Evolutionary conservation across 1,140 invertebrate species (phyloP).

Genomic region (Cataglyphis hispanica): DNA sequence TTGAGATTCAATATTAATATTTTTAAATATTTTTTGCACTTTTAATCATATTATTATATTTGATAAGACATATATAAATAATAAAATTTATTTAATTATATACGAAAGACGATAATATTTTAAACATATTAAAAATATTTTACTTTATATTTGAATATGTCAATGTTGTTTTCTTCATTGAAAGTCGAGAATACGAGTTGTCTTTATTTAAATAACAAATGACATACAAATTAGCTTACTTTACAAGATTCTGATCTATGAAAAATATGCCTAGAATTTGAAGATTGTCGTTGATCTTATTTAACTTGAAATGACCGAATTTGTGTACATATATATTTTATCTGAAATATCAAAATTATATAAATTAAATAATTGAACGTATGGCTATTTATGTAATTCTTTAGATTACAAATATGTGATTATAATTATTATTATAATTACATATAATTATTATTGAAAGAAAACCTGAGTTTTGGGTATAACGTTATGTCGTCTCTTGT

Average conservation of each 20-base stretch:
- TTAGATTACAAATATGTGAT: too few relatives aligned
- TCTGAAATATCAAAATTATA: not conserved
- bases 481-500: slow-evolving; percentile 41
- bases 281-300: slow-evolving; percentile 5
- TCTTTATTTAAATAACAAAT: slow-evolving; percentile 85
- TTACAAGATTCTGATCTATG: not conserved
- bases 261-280: slow-evolving; percentile 20
- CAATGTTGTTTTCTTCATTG: slow-evolving; percentile 79
- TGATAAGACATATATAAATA: not conserved
- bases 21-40: not conserved
- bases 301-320: slow-evolving; percentile 1
- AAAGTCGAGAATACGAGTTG: slow-evolving; percentile 81
- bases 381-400: not conserved
- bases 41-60: slow-evolving; percentile 14
- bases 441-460: not conserved
- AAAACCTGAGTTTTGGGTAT: slow-evolving; percentile 46
- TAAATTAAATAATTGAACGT: not conserved
- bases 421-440: not conserved
- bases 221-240: slow-evolving; percentile 83
- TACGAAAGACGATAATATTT: slow-evolving; percentile 65
- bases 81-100: not conserved
- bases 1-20: not conserved
- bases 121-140: slow-evolving; percentile 64
- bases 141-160: slow-evolving; percentile 66
- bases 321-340: not conserved